These are phyloP conservation scores for Pongo abelii DNA, from an alignment of 2,113 vertebrate species.

Conservation along the genomic window DNA sequence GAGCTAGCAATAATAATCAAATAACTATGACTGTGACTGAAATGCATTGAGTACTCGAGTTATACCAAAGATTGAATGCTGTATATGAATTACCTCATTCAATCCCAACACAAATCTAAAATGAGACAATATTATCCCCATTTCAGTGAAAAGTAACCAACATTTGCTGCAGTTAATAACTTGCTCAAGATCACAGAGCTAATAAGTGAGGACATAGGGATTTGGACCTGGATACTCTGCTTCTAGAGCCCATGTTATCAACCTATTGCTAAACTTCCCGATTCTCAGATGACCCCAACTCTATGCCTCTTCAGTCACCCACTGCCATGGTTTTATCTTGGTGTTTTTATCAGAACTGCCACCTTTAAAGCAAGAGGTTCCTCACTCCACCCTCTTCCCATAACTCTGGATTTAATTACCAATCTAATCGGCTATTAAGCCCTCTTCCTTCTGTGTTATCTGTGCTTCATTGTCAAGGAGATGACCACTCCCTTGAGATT, in stretches of 20 bases:
- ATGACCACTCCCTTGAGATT: not conserved
- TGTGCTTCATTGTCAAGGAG: not conserved
- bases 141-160: not conserved
- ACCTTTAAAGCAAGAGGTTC: not conserved
- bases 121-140: not conserved
- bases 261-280: not conserved
- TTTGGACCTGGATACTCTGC: not conserved
- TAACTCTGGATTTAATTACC: not conserved
- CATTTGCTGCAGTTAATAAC: not conserved
- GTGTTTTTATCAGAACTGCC: not conserved
- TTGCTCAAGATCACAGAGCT: not conserved
- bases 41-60: not conserved
- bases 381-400: no score
- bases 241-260: not conserved
- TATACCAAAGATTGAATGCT: not conserved
- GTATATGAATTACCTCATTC: not conserved
- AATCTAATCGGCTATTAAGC: not conserved
- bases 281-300: not conserved
- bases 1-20: not conserved
- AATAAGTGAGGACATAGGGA: not conserved
- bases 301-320: not conserved
- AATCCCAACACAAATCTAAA: not conserved
- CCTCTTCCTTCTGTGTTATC: not conserved
- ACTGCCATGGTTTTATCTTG: not conserved
- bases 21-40: not conserved